A percentile compares a stretch with the other conserved stretches of the same genome.
phyloP scores from a whole-genome alignment of 1,140 invertebrate genomes.

The Temnothorax longispinosus region DNA sequence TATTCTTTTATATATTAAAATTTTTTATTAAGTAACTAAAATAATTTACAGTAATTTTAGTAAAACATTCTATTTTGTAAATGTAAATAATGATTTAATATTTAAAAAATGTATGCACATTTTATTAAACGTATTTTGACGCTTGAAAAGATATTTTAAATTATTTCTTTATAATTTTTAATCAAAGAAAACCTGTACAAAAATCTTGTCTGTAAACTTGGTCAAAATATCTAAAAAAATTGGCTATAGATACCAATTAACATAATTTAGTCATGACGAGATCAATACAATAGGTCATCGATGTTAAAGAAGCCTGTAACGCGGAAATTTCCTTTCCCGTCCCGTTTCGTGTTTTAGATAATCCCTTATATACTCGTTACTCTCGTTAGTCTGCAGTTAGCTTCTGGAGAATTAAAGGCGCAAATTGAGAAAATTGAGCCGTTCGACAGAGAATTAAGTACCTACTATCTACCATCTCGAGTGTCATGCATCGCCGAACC shows the following conservation, averaged over 20 bases:
- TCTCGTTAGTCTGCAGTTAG: not conserved
- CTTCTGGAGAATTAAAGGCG: slow-evolving; percentile 15
- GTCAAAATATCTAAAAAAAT: not conserved
- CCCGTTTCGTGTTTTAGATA: slow-evolving; percentile 2
- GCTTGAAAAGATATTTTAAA: too few species aligned
- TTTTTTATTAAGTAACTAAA: not conserved
- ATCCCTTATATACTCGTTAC: slow-evolving; percentile 22
- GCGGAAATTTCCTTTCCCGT: not conserved
- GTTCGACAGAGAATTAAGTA: slow-evolving; percentile 24
- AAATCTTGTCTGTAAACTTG: not conserved
- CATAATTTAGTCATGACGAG: too few species aligned
- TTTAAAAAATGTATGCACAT: too few species aligned
- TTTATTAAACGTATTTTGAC: too few species aligned
- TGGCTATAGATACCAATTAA: not conserved
- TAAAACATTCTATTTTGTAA: too few species aligned
- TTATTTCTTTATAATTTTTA: too few species aligned
- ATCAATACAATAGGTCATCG: too few species aligned
- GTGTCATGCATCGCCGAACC: not conserved
- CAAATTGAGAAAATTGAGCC: slow-evolving; percentile 11
- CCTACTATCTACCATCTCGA: not conserved
- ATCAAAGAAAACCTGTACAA: not conserved
- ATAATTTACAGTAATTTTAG: not conserved
- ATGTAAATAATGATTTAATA: too few species aligned
- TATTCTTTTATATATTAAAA: not conserved
- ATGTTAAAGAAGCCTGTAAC: too few species aligned